These are phyloP conservation scores for Lutraria lutraria DNA, from an alignment of 2,888 invertebrate species.

Conservation along the genomic window DNA sequence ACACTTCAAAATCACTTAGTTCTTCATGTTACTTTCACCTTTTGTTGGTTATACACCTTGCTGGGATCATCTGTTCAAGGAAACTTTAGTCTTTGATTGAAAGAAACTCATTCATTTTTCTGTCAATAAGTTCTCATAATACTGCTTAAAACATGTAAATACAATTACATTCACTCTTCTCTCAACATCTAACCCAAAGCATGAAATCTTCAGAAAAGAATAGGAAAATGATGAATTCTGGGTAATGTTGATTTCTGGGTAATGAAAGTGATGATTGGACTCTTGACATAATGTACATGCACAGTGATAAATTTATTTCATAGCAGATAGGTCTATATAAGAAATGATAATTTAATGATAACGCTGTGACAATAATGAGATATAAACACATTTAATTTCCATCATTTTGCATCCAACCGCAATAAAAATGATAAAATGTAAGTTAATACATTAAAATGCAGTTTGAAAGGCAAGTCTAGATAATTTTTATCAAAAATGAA, in stretches of 20 bases:
- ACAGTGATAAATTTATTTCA: not conserved
- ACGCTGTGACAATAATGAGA: not conserved
- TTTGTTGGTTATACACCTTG: conserved; percentile 38
- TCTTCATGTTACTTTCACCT: conserved; percentile 11
- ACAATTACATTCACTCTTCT: conserved; percentile 50
- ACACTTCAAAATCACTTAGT: conserved; percentile 10
- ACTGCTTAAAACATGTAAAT: conserved; percentile 60
- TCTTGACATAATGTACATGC: not conserved
- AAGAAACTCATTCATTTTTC: conserved; percentile 39
- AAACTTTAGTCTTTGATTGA: conserved; percentile 43
- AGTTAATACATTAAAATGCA: conserved; percentile 22
- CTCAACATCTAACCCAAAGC: conserved; percentile 39
- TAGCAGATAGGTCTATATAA: not conserved
- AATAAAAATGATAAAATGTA: conserved; percentile 24
- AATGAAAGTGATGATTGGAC: conserved; percentile 9
- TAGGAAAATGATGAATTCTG: not conserved
- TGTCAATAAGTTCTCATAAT: conserved; percentile 60
- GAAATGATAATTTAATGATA: conserved; percentile 17
- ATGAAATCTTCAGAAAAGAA: conserved; percentile 27
- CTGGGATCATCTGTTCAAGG: conserved; percentile 34
- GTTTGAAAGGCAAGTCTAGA: conserved; percentile 12
- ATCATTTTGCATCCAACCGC: not conserved
- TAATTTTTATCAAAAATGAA: not conserved
- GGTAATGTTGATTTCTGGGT: conserved; percentile 20
- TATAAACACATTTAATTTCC: conserved; percentile 10